Percentiles rank a stretch among this genome's conserved stretches.
Evolutionary conservation across 2,113 vertebrate genomes (phyloP).

Genomic region (Phrynosoma platyrhinos): DNA sequence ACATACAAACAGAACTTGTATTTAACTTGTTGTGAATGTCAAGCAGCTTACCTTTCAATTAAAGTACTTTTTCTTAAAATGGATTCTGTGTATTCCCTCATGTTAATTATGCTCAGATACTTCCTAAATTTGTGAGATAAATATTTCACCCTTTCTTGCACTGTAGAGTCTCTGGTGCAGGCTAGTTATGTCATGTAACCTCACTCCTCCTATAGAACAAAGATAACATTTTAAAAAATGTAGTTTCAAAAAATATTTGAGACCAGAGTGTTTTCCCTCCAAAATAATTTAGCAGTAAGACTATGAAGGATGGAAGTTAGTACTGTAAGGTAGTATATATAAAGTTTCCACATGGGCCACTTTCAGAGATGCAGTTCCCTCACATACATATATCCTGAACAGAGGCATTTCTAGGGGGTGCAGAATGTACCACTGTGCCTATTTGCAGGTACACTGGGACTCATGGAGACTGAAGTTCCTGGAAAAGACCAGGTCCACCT

Average conservation of each 20-base stretch:
- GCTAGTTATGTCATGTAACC: background rate
- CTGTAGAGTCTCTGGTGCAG: background rate
- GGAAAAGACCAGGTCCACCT: too few relatives aligned
- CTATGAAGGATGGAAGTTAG: background rate
- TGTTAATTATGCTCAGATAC: background rate
- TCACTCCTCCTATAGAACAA: background rate
- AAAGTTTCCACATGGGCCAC: background rate
- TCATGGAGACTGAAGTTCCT: too few relatives aligned
- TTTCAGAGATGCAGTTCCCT: too few relatives aligned
- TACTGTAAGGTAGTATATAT: background rate
- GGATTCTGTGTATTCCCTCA: background rate
- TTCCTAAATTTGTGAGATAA: background rate
- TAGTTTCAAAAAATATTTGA: conserved; percentile 1
- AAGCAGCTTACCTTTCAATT: conserved; percentile 5
- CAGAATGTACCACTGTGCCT: too few relatives aligned
- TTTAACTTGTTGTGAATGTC: background rate
- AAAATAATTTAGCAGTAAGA: background rate
- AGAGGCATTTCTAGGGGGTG: too few relatives aligned
- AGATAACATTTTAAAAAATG: background rate
- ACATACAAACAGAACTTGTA: background rate
- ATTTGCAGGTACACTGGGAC: too few relatives aligned
- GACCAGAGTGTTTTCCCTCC: background rate
- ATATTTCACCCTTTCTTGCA: background rate
- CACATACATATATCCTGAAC: too few relatives aligned
- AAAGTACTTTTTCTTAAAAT: background rate